Base-by-base conservation (phyloP, 1,140 invertebrate genomes). In the Berghia stephanieae region DNA sequence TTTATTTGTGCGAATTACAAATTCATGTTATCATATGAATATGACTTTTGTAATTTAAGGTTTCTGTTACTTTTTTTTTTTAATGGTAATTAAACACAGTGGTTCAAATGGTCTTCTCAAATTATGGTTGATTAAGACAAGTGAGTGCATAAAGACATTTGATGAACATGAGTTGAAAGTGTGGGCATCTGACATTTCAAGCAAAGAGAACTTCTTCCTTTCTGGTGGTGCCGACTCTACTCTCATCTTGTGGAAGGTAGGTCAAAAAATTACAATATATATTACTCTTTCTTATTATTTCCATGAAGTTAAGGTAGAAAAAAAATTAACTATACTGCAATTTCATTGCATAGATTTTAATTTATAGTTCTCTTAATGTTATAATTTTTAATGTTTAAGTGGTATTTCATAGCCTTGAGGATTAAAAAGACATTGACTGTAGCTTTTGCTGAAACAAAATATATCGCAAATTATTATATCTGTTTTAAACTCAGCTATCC, bases 191-290 rank as follows among this genome's bases (percentile, higher is more conserved):
- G 92, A 93, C 44, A 90, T 87, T 6, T 84, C 83, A 43, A 79
- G 81, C 36, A 92, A 93, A 85, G 95, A 96, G 87, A 92, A 91
- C 21, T 86, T 89, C 66, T 87, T 98, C n/a, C 91, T 95, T 5
- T 95, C 94, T n/a, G 97, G 96, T n/a, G 95, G 94, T 10, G 94
- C 94, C 3, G 96, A 98, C 90, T 97, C 96, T 0, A 92, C 92
- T 78, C 87, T 99, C 42, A 92, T 96, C 18, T 90, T 94, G 80
- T 97, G 97, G 94, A 93, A 93, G 84, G 90, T 89, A 78, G 70
- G 79, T 42, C n/a, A n/a, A n/a, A n/a, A n/a, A n/a, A n/a, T n/a
- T n/a, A n/a, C n/a, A n/a, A n/a, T n/a, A n/a, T n/a, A n/a, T n/a
- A n/a, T n/a, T n/a, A 21, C 8, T 13, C 36, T 3, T 0, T 74